Conservation (phyloP, 2,797 vertebrate species). For the Streptopelia turtur region DNA sequence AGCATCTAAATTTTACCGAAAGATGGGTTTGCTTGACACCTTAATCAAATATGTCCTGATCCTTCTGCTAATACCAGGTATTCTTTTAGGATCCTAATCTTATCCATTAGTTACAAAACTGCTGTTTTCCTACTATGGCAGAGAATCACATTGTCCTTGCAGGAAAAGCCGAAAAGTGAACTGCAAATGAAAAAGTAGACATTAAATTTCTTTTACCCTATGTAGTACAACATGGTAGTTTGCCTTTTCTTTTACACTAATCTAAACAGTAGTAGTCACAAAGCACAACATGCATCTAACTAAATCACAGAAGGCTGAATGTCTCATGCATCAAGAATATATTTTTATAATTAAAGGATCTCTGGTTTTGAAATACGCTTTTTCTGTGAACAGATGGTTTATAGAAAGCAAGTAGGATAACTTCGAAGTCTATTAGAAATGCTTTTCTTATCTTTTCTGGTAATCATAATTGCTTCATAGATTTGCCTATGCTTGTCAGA, state of each 20-base stretch:
- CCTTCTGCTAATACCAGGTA: background rate
- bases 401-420: background rate
- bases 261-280: background rate
- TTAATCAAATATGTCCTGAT: background rate
- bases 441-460: background rate
- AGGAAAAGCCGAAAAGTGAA: background rate
- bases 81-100: background rate
- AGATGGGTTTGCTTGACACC: background rate
- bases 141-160: background rate
- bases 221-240: background rate
- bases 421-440: background rate
- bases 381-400: background rate
- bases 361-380: background rate
- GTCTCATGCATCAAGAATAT: background rate
- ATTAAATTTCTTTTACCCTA: background rate
- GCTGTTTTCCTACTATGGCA: background rate
- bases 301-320: background rate
- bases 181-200: background rate
- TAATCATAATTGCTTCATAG: background rate
- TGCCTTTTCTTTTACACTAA: background rate
- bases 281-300: background rate
- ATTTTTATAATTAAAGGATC: slow-evolving; percentile 4
- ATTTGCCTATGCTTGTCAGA: slow-evolving; percentile 16
- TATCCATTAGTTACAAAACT: background rate
- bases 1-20: background rate